A percentile compares a stretch with the other conserved stretches of the same genome.
phyloP scores from a whole-genome alignment of 2,888 invertebrate genomes.

The Litoditis marina region DNA sequence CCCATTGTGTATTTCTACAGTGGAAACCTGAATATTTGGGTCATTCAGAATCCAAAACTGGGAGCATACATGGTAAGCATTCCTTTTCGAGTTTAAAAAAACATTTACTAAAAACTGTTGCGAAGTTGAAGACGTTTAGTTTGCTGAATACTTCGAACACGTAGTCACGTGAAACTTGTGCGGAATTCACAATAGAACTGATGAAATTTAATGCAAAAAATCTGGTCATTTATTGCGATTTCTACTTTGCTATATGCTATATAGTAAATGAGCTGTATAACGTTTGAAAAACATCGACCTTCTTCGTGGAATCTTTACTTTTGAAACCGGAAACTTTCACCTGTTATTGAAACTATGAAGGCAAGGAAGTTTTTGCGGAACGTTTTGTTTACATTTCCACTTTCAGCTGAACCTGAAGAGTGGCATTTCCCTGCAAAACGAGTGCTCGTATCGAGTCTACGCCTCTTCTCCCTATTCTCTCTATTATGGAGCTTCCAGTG shows the following conservation, averaged over 20 bases:
- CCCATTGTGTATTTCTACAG: constrained; percentile 9
- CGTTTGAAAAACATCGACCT: too few species aligned
- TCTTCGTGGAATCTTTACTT: background rate
- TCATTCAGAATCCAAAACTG: constrained; percentile 21
- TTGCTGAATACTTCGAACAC: too few species aligned
- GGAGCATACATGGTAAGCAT: constrained; percentile 30
- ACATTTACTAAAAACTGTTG: too few species aligned
- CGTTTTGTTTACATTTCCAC: background rate
- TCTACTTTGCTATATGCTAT: too few species aligned
- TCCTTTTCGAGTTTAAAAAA: background rate
- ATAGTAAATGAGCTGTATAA: too few species aligned
- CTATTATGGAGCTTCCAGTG: constrained; percentile 36
- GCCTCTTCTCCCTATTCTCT: constrained; percentile 34
- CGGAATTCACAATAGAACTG: too few species aligned
- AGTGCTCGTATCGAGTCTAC: constrained; percentile 46
- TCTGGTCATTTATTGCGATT: too few species aligned
- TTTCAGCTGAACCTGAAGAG: constrained; percentile 30
- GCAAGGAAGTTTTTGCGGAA: background rate
- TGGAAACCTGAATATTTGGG: constrained; percentile 39
- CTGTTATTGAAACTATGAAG: constrained; percentile 1
- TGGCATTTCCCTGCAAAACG: constrained; percentile 13
- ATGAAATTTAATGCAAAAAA: too few species aligned
- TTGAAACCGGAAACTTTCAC: too few species aligned
- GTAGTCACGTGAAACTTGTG: too few species aligned
- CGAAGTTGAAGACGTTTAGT: too few species aligned